Base-by-base conservation (phyloP, 2,113 vertebrate genomes). In the Sminthopsis crassicaudata region DNA sequence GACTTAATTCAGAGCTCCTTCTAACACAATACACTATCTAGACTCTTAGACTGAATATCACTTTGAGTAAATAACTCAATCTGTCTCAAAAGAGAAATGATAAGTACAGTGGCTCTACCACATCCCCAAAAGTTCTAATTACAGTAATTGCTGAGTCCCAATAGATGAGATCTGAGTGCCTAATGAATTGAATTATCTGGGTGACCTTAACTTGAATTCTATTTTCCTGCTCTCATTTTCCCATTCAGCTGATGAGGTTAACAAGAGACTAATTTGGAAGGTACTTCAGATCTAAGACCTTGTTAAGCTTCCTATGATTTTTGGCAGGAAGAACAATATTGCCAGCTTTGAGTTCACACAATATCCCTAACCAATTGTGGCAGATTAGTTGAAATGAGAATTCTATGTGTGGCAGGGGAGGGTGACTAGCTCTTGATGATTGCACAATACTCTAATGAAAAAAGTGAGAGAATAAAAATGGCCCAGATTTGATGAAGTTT, bases 241-340 rank as follows among this genome's bases (percentile, higher is more conserved):
- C 19, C 51, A 46, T 57, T 92, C 92, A 88, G 26, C 0, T 6
- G 50, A 27, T 52, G 76, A 60, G 93, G 55, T 53, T 92, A 54
- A 91, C 25, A 67, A 67, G 26, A 93, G 91, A 42, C 55, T 93
- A 25, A 90, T 91, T 94, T 92, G 52, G 93, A 94, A 76, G 92
- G 46, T 91, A 36, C 76, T 95, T 96, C 89, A 93, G 88, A 91
- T 26, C 10, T 84, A 42, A 67, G 90, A 22, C 57, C 46, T 96
- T 93, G 84, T 93, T 95, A 94, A 95, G 23, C 76, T 95, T 53
- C 55, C 88, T 67, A 0, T 53, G 12, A 67, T 91, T 89, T 89
- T 60, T 50, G 93, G 89, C 92, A 94, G 93, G 91, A 76, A 95
- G 89, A 91, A 76, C 55, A 57, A 92, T 12, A 36, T 46, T 24